A percentile compares a stretch with the other conserved stretches of the same genome.
Evolutionary conservation across 2,888 invertebrate species (phyloP).

Genomic region (Clepsis dumicolana): DNA sequence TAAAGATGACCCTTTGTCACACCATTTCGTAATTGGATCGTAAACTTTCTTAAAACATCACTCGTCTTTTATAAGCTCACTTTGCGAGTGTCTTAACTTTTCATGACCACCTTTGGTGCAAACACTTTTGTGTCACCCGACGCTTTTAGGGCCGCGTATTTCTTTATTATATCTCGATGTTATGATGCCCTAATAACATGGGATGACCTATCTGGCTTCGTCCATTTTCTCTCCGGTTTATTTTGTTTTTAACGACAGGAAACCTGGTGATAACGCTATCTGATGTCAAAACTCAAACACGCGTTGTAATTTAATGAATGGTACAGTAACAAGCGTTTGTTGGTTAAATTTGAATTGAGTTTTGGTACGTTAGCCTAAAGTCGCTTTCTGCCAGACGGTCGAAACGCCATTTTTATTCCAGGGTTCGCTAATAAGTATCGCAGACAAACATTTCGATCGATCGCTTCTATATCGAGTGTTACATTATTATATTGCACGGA

Average conservation of each 20-base stretch:
- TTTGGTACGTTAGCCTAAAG: slow-evolving; percentile 5
- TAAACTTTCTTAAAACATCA: slow-evolving; percentile 55
- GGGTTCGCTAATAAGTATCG: slow-evolving; percentile 41
- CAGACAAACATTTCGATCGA: slow-evolving; percentile 49
- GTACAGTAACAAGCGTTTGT: slow-evolving; percentile 12
- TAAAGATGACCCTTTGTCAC: slow-evolving; percentile 64
- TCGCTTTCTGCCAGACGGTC: background rate
- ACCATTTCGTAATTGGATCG: slow-evolving; percentile 68
- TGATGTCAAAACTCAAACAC: slow-evolving; percentile 34
- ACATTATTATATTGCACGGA: slow-evolving; percentile 62
- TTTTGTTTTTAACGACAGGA: slow-evolving; percentile 37
- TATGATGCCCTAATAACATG: slow-evolving; percentile 39
- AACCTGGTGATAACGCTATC: slow-evolving; percentile 35
- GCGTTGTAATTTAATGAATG: slow-evolving; percentile 34
- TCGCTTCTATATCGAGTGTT: slow-evolving; percentile 47
- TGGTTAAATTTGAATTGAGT: background rate
- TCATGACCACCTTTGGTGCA: slow-evolving; percentile 54
- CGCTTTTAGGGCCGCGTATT: slow-evolving; percentile 40
- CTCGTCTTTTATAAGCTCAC: slow-evolving; percentile 56
- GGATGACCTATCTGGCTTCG: slow-evolving; percentile 31
- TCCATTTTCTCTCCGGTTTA: slow-evolving; percentile 36
- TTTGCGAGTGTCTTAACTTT: slow-evolving; percentile 61
- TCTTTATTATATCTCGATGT: slow-evolving; percentile 42
- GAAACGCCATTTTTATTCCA: background rate
- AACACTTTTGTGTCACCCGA: slow-evolving; percentile 44